Conservation (phyloP, 2,113 vertebrate species). For the Tragelaphus imberbis region DNA sequence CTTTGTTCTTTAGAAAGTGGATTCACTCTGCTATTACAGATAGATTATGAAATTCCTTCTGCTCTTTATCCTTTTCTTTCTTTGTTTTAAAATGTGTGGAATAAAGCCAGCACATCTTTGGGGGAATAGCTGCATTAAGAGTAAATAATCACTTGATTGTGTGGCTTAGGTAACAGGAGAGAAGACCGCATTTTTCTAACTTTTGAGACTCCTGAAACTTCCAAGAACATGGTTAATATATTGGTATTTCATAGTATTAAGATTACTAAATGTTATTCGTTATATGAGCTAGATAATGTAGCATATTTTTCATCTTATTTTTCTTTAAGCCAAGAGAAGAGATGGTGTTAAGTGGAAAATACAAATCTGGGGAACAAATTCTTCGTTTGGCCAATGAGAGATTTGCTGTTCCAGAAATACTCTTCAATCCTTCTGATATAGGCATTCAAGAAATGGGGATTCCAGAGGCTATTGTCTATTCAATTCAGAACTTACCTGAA, state of each 20-base stretch:
- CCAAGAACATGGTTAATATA: background rate
- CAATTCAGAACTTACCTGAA: slow-evolving; percentile 93
- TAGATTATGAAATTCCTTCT: background rate
- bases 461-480: slow-evolving; percentile 94
- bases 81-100: background rate
- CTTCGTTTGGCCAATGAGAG: slow-evolving; percentile 94
- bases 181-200: background rate
- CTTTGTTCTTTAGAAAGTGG: background rate
- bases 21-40: background rate
- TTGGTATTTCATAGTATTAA: background rate
- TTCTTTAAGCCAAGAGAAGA: slow-evolving; percentile 90
- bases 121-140: background rate
- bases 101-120: background rate
- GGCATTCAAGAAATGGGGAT: slow-evolving; percentile 99
- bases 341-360: slow-evolving; percentile 96
- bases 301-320: slow-evolving; percentile 56
- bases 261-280: background rate
- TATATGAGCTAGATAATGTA: background rate
- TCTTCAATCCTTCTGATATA: slow-evolving; percentile 96
- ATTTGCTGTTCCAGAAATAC: slow-evolving; percentile 97
- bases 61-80: background rate
- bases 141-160: background rate
- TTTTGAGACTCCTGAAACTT: background rate
- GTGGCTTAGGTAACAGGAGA: background rate
- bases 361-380: slow-evolving; percentile 97